These are phyloP conservation scores for Delia radicum DNA, from an alignment of 1,140 invertebrate genomes.

Conservation along the genomic window DNA sequence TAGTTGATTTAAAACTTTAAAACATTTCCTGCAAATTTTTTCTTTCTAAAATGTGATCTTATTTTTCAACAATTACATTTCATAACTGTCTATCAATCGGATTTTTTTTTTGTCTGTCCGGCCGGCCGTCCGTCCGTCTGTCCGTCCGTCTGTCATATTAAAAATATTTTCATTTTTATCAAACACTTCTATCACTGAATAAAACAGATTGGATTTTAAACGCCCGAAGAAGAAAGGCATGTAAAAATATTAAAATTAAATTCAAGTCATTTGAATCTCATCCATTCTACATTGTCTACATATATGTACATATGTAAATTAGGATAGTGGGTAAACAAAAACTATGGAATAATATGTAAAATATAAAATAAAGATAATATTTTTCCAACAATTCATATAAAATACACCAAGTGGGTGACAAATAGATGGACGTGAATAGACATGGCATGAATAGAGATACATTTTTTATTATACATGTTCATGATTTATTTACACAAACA, in stretches of 20 bases:
- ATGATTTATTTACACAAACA: no score
- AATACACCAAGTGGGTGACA: not conserved
- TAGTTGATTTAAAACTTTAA: no score
- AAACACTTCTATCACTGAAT: not conserved
- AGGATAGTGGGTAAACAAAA: not conserved
- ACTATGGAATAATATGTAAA: not conserved
- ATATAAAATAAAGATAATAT: not conserved
- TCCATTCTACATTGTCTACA: not conserved
- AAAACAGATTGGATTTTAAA: not conserved
- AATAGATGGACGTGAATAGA: not conserved
- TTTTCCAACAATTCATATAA: not conserved
- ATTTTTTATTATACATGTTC: not conserved
- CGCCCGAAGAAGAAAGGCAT: not conserved
- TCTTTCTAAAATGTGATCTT: no score
- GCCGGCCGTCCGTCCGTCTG: not conserved
- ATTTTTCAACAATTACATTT: not conserved
- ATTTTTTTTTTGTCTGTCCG: not conserved
- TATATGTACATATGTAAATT: not conserved
- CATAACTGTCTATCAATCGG: not conserved
- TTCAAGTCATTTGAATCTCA: not conserved
- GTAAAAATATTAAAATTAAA: not conserved
- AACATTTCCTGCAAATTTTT: no score
- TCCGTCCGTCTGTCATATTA: not conserved
- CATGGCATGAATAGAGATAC: not conserved
- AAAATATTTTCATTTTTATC: not conserved